phyloP scores from a whole-genome alignment of 1,140 invertebrate species.

The Eupeodes corollae region DNA sequence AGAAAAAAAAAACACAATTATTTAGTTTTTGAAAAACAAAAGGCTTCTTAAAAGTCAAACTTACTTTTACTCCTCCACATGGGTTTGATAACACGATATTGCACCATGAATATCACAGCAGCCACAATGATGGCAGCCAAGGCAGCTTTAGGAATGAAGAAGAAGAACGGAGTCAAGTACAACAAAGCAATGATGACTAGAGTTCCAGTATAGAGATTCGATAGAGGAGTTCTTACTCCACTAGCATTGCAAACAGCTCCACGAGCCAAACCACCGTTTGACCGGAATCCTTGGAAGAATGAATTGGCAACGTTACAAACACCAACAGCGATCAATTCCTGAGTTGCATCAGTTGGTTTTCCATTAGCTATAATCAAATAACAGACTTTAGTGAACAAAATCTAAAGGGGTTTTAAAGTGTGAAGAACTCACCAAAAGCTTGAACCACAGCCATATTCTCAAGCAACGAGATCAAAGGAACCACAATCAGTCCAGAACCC shows the following conservation, averaged over 20 bases:
- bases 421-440: slow-evolving; percentile 42
- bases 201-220: slow-evolving; percentile 57
- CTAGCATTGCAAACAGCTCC: slow-evolving; percentile 81
- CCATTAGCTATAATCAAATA: slow-evolving; percentile 44
- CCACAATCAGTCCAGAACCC: slow-evolving; percentile 64
- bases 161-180: slow-evolving; percentile 67
- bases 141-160: slow-evolving; percentile 69
- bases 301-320: slow-evolving; percentile 76
- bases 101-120: slow-evolving; percentile 78
- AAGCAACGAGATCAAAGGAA: slow-evolving; percentile 67
- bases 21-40: slow-evolving; percentile 48
- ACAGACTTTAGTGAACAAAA: not conserved
- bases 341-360: slow-evolving; percentile 70
- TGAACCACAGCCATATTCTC: slow-evolving; percentile 79
- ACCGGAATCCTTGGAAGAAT: slow-evolving; percentile 76
- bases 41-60: slow-evolving; percentile 6
- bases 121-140: slow-evolving; percentile 69
- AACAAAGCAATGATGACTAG: slow-evolving; percentile 62
- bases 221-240: slow-evolving; percentile 75
- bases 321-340: slow-evolving; percentile 75
- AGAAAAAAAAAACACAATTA: slow-evolving; percentile 25
- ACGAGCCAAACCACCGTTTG: slow-evolving; percentile 72
- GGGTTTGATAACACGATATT: slow-evolving; percentile 64
- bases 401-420: not conserved
- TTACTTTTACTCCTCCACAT: slow-evolving; percentile 72